phyloP scores from a whole-genome alignment of 2,888 invertebrate species.

The Cephonodes hylas region DNA sequence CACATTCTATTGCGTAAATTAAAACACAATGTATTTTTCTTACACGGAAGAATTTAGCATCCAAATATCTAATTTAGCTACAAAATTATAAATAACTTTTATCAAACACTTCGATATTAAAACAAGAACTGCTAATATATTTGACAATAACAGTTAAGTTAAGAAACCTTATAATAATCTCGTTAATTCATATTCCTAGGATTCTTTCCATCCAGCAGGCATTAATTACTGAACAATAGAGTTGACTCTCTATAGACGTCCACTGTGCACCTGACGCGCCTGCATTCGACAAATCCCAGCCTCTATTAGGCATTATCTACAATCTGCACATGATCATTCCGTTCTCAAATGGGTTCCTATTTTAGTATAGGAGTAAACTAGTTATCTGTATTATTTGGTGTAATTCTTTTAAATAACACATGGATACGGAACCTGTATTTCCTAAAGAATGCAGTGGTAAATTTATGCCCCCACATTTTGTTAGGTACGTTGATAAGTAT shows the following conservation, averaged over 20 bases:
- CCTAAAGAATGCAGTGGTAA: too few relatives aligned
- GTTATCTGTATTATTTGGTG: not conserved
- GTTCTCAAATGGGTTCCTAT: not conserved
- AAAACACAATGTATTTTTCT: too few relatives aligned
- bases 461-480: too few relatives aligned
- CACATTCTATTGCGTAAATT: too few relatives aligned
- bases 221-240: not conserved
- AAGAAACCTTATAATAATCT: too few relatives aligned
- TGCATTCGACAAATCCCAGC: not conserved
- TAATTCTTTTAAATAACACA: too few relatives aligned
- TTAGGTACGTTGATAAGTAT: too few relatives aligned
- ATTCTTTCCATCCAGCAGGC: not conserved
- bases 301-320: not conserved
- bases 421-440: too few relatives aligned
- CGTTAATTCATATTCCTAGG: not conserved
- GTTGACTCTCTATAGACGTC: not conserved
- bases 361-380: not conserved
- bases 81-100: too few relatives aligned
- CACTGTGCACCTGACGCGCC: not conserved
- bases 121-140: too few relatives aligned
- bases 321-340: not conserved
- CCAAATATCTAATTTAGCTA: not conserved
- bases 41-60: not conserved
- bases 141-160: too few relatives aligned
- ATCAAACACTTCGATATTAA: too few relatives aligned